Percentiles rank a stretch among this genome's conserved stretches.
Evolutionary conservation across 1,140 invertebrate species (phyloP).

Genomic region (Saccostrea cuccullata): DNA sequence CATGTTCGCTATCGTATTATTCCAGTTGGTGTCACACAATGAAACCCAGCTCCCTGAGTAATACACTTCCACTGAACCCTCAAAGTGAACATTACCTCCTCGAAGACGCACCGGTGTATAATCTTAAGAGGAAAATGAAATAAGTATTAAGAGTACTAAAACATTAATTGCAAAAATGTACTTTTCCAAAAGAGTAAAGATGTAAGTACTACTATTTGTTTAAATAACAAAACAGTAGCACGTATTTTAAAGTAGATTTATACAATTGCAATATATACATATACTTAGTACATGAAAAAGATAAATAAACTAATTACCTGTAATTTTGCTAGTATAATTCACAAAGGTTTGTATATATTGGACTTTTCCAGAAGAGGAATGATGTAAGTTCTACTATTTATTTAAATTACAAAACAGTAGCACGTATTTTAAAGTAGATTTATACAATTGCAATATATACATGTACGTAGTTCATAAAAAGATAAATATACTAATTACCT

Average conservation of each 20-base stretch:
- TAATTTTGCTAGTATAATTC: conserved; percentile 39
- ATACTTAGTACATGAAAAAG: neutral
- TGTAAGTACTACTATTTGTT: no score
- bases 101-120: neutral
- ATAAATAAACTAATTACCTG: neutral
- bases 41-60: neutral
- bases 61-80: neutral
- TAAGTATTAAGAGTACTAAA: neutral
- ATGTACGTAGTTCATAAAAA: neutral
- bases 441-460: neutral
- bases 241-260: neutral
- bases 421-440: neutral
- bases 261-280: neutral
- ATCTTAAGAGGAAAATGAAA: neutral
- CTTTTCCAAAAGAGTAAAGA: no score
- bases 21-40: conserved; percentile 3
- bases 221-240: neutral
- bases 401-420: neutral
- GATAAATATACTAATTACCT: neutral
- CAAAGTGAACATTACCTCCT: neutral
- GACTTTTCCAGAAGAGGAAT: no score
- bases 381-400: no score
- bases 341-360: conserved; percentile 5
- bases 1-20: neutral
- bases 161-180: no score